These are phyloP conservation scores for Brienomyrus longianalis DNA, from an alignment of 2,113 vertebrate genomes.

Conservation along the genomic window DNA sequence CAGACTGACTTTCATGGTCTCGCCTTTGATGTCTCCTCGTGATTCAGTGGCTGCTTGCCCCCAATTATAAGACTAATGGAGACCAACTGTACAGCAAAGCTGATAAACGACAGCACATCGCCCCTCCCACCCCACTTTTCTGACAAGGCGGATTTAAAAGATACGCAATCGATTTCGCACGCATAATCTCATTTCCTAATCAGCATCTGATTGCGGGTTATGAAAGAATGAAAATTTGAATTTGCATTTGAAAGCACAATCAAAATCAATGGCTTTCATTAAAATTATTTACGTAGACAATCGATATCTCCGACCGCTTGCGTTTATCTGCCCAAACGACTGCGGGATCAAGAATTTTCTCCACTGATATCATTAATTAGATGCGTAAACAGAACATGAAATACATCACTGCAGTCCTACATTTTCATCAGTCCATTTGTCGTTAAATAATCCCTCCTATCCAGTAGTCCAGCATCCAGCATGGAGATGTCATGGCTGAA, in stretches of 20 bases:
- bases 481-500: neutral
- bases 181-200: conserved; percentile 16
- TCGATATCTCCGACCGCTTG: conserved; percentile 23
- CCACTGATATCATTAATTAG: conserved; percentile 32
- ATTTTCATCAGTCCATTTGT: conserved; percentile 23
- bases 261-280: conserved; percentile 30
- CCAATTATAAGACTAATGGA: conserved; percentile 16
- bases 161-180: neutral
- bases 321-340: neutral
- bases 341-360: conserved; percentile 20
- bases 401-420: conserved; percentile 17
- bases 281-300: conserved; percentile 40
- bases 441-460: conserved; percentile 11
- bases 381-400: conserved; percentile 30
- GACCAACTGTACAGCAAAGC: conserved; percentile 14
- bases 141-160: neutral
- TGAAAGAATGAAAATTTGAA: conserved; percentile 23
- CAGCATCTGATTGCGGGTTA: conserved; percentile 9
- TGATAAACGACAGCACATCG: neutral
- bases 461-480: neutral
- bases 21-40: neutral
- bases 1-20: neutral
- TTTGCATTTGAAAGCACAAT: conserved; percentile 48
- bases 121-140: neutral
- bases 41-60: conserved; percentile 3